Conservation (phyloP, 1,140 invertebrate species). For the Pseudomyrmex cubaensis region DNA sequence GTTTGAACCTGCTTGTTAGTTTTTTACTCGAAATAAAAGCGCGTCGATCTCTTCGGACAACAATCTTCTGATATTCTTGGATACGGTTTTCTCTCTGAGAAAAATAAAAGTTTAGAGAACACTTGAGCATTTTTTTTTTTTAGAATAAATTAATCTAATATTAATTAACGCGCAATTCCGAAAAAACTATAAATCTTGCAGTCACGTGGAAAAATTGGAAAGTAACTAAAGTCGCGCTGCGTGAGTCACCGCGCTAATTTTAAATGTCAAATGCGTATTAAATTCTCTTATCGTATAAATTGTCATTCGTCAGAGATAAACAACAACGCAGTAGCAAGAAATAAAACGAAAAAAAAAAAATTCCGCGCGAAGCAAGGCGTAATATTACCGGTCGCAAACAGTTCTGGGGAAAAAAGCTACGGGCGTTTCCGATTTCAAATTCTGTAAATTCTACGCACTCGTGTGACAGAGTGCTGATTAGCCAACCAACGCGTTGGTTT, state of each 20-base stretch:
- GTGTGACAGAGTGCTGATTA: conserved; percentile 1
- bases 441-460: conserved; percentile 27
- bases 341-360: conserved; percentile 1
- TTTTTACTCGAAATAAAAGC: too few species aligned
- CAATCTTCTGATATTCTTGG: background rate
- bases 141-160: too few species aligned
- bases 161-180: too few species aligned
- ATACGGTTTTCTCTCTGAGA: background rate
- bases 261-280: too few species aligned
- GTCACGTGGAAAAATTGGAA: too few species aligned
- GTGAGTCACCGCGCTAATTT: too few species aligned
- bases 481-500: conserved; percentile 5
- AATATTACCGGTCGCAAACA: background rate
- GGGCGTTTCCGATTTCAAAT: conserved; percentile 34
- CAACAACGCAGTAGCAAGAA: background rate
- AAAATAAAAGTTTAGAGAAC: background rate
- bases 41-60: background rate
- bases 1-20: background rate
- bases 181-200: too few species aligned
- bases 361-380: background rate
- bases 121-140: too few species aligned
- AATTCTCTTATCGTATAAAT: too few species aligned
- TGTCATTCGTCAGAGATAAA: too few species aligned
- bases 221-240: too few species aligned
- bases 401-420: conserved; percentile 6